Evolutionary conservation across 2,113 vertebrate genomes (phyloP), one percentile per base, ranked within the genome.

Genomic region (Nesogale talazaci): DNA sequence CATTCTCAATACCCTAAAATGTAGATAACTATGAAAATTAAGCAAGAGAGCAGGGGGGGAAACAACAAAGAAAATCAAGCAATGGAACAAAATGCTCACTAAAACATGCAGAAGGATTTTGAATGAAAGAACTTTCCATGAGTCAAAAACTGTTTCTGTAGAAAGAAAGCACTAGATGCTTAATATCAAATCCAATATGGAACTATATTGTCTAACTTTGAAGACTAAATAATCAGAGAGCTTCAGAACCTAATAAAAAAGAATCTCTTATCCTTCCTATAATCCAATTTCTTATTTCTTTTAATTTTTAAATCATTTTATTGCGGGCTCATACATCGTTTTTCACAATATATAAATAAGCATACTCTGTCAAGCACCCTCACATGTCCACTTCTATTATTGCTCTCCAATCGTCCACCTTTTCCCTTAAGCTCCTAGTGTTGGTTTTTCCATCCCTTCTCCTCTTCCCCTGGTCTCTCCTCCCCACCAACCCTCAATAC

Each of bases 21-120:
- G 27, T 83, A 94, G 90, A 92, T 70, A 88, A 88, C 85, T 86
- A 91, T 67, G 46, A n/a, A 89, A 69, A 84, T 42, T 29, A 52
- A 93, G 29, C 31, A 85, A 82, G 31, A 31, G 20, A 75, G 82
- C 34, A 79, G n/a, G n/a, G n/a, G n/a, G n/a, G n/a, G n/a, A n/a
- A n/a, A n/a, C n/a, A n/a, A n/a, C n/a, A n/a, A n/a, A n/a, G 46
- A n/a, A 89, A 69, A 84, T 42, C n/a, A 52, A 93, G 29, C 31
- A 85, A 82, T 36, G 34, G 20, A 75, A 85, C 34, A 79, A 75
- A 93, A 52, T 29, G 78, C 12, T 78, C 25, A 85, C 78, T 78
- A 85, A 92, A 77, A 95, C 25, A 78, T 19, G 70, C 34, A 20
- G 2, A 34, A 12, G 16, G 63, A 88, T 75, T 90, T 57, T 78